Base-by-base conservation (phyloP, 2,797 vertebrate genomes). In the Helostoma temminkii region DNA sequence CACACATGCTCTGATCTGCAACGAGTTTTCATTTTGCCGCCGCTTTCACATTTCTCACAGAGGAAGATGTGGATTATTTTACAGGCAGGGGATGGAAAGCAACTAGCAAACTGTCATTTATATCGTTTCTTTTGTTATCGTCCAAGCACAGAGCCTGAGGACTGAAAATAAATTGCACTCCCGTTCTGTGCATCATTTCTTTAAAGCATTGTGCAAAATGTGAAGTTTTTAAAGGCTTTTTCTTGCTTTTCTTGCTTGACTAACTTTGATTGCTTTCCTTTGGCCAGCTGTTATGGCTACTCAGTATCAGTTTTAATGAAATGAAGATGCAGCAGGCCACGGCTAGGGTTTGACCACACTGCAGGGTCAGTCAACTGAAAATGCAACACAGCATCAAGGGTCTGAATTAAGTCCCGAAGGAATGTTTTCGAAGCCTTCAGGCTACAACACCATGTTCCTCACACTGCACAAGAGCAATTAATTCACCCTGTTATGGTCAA, bases 231-330 rank as follows among this genome's bases (percentile, higher is more conserved):
- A 61, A 77, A 84, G 78, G 26, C 85, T 42, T 56, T 66, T 87
- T 81, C 76, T 83, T 82, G 86, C 45, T 56, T 66, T 87, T 81
- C 76, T 83, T 82, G 86, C 82, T 76, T 68, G 76, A 82, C 80
- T 88, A 86, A 75, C 84, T 91, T 84, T 92, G 89, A 93, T 93
- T 89, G 85, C 75, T 89, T 91, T 89, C 83, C 80, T 87, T 82
- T 82, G 71, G 43, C 75, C 72, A 66, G 80, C 81, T 70, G 78
- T 87, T 87, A 85, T 69, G 83, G 48, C 57, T 65, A 54, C 57
- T 83, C 78, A 75, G 58, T 82, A 80, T 90, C 70, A 66, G 67
- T 88, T 90, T 89, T 89, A 90, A 91, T 90, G 85, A 84, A 77
- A 75, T 74, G 64, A 36, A 77, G 73, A 82, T 74, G 81, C 76